These are phyloP conservation scores for Scortum barcoo DNA, from an alignment of 2,113 vertebrate species.

Conservation along the genomic window DNA sequence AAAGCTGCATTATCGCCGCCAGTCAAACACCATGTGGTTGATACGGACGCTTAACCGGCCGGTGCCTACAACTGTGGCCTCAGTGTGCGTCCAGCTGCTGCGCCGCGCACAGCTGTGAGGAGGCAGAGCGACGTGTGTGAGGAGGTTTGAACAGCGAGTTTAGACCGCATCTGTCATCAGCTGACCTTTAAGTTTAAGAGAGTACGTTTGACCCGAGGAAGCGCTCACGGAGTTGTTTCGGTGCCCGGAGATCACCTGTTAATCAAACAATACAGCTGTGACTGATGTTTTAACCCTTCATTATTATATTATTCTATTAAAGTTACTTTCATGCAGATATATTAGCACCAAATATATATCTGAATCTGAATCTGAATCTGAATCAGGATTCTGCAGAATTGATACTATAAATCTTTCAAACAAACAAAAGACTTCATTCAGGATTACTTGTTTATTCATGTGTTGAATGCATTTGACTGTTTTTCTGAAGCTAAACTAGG, in stretches of 20 bases:
- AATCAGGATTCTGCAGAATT: too few species aligned
- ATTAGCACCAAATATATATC: too few species aligned
- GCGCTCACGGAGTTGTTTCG: too few species aligned
- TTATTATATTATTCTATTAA: too few species aligned
- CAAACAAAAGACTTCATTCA: too few species aligned
- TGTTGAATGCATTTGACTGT: neutral
- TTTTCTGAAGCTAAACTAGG: neutral
- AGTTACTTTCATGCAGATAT: too few species aligned
- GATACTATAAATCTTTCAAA: too few species aligned
- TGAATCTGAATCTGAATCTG: too few species aligned
- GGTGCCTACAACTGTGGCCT: conserved; percentile 36
- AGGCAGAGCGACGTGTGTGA: conserved; percentile 18
- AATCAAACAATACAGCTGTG: too few species aligned
- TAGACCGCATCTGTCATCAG: neutral
- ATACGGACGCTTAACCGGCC: conserved; percentile 39
- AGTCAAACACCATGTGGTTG: conserved; percentile 57
- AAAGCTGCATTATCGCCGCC: conserved; percentile 42
- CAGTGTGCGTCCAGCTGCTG: conserved; percentile 64
- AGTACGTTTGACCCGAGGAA: neutral
- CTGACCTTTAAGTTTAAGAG: neutral
- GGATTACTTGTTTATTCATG: too few species aligned
- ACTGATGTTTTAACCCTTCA: too few species aligned
- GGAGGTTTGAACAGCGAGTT: neutral
- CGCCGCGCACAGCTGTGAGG: conserved; percentile 54
- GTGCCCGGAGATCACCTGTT: too few species aligned